These are phyloP conservation scores for Apis laboriosa DNA, from an alignment of 1,140 invertebrate genomes.

Conservation along the genomic window DNA sequence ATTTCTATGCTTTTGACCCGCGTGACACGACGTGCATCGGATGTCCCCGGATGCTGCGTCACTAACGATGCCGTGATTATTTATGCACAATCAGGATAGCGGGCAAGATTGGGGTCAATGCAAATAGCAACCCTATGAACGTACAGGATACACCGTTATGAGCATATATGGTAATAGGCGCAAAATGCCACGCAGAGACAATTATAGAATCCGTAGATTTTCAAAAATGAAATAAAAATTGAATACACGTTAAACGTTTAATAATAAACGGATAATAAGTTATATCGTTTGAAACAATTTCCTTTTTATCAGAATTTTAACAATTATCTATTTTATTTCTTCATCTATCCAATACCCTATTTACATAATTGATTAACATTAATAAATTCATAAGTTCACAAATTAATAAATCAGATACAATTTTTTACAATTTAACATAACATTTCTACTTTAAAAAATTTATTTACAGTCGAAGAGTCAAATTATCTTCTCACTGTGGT, in stretches of 20 bases:
- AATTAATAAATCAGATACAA: too few species aligned
- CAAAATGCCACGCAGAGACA: background rate
- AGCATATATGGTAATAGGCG: background rate
- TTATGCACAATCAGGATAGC: slow-evolving; percentile 19
- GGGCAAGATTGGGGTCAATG: background rate
- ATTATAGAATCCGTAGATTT: background rate
- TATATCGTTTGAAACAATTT: too few species aligned
- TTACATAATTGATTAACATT: too few species aligned
- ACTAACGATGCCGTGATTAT: slow-evolving; percentile 29
- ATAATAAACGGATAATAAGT: too few species aligned
- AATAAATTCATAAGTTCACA: too few species aligned
- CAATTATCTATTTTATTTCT: too few species aligned
- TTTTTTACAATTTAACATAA: too few species aligned
- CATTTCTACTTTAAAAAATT: too few species aligned
- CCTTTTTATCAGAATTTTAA: too few species aligned
- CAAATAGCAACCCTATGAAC: background rate
- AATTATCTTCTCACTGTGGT: too few species aligned
- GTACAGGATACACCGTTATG: background rate
- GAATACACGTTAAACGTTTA: background rate
- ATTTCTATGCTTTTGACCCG: slow-evolving; percentile 20
- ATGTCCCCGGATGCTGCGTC: slow-evolving; percentile 28
- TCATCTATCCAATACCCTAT: too few species aligned
- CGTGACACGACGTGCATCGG: slow-evolving; percentile 16
- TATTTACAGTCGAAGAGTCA: too few species aligned
- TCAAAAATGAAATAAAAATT: background rate